A percentile compares a stretch with the other conserved stretches of the same genome.
Conservation (phyloP, 2,888 invertebrate genomes). For the Cylindroiulus punctatus region DNA sequence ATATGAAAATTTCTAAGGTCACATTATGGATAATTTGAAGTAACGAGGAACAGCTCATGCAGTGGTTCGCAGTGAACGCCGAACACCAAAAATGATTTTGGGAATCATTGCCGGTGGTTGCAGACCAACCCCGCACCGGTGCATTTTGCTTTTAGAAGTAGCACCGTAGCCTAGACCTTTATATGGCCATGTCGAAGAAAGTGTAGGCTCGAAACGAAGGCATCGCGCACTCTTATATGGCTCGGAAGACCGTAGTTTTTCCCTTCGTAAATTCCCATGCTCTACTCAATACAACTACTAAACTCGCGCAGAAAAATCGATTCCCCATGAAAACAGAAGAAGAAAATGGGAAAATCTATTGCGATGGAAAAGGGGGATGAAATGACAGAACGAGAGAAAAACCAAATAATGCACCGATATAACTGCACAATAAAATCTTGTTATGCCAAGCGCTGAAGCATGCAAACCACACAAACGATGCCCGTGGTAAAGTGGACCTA, state of each 20-base stretch:
- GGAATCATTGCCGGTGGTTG: not conserved
- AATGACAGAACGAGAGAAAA: slow-evolving; percentile 40
- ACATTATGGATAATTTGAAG: too few species aligned
- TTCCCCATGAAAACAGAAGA: slow-evolving; percentile 37
- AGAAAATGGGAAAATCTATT: slow-evolving; percentile 50
- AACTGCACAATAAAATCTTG: slow-evolving; percentile 43
- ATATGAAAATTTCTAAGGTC: too few species aligned
- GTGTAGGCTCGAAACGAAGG: slow-evolving; percentile 13
- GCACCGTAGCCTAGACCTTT: not conserved
- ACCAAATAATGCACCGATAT: slow-evolving; percentile 43
- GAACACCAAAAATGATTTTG: not conserved
- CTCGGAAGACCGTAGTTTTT: slow-evolving; percentile 24
- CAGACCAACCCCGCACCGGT: not conserved
- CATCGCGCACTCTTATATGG: not conserved
- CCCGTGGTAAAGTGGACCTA: not conserved
- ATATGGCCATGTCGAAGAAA: not conserved
- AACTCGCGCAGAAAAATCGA: slow-evolving; percentile 49
- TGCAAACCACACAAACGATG: slow-evolving; percentile 43
- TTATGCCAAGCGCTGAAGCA: slow-evolving; percentile 45
- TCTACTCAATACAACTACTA: slow-evolving; percentile 46
- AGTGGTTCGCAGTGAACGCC: too few species aligned
- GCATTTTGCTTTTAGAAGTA: not conserved
- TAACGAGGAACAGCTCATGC: too few species aligned
- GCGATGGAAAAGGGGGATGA: slow-evolving; percentile 49
- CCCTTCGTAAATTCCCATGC: slow-evolving; percentile 23